Percentiles rank a stretch among this genome's conserved stretches.
phyloP scores from a whole-genome alignment of 2,888 invertebrate species.

The Molanna angustata region DNA sequence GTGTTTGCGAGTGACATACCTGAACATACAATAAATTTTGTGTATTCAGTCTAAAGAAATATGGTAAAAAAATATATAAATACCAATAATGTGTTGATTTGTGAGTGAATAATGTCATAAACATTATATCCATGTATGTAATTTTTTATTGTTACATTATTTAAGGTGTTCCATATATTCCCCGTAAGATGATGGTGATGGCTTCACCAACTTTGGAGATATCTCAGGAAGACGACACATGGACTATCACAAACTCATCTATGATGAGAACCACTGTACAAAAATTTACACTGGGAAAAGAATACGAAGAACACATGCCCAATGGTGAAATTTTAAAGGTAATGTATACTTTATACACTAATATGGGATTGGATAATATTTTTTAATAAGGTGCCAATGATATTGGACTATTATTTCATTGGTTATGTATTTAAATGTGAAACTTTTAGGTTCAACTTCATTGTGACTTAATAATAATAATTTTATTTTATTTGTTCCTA shows the following conservation, averaged over 20 bases:
- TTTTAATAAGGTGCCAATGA: too few species aligned
- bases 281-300: constrained; percentile 58
- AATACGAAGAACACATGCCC: constrained; percentile 65
- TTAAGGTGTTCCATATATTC: constrained; percentile 63
- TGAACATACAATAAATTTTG: too few species aligned
- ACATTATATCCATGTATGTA: constrained; percentile 7
- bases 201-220: constrained; percentile 62
- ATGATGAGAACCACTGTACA: constrained; percentile 54
- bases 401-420: too few species aligned
- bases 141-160: constrained; percentile 1
- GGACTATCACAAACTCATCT: constrained; percentile 58
- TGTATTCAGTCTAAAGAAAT: too few species aligned
- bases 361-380: too few species aligned
- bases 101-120: constrained; percentile 1
- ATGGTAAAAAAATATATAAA: background rate
- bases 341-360: too few species aligned
- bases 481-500: too few species aligned
- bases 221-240: constrained; percentile 50
- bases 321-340: constrained; percentile 49
- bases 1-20: too few species aligned
- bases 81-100: background rate
- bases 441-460: too few species aligned
- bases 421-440: too few species aligned
- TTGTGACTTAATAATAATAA: too few species aligned
- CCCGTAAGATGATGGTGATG: constrained; percentile 62